A percentile compares a stretch with the other conserved stretches of the same genome.
phyloP scores from a whole-genome alignment of 2,113 vertebrate genomes.

The Chloropsis cyanopogon region DNA sequence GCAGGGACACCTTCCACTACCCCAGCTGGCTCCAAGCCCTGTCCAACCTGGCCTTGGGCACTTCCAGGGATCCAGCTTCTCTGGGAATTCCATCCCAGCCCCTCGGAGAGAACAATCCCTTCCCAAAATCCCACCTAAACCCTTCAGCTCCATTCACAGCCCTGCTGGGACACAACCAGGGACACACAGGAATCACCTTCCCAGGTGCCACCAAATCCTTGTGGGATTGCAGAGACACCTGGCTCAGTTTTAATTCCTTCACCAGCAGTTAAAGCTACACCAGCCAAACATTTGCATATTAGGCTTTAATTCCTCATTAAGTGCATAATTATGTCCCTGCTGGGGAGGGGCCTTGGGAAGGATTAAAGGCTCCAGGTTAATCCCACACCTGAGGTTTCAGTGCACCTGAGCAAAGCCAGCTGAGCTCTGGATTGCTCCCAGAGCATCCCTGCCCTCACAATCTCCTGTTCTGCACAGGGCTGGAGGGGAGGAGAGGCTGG shows the following conservation, averaged over 20 bases:
- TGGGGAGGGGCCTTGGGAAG: neutral
- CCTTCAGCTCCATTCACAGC: neutral
- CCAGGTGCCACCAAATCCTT: neutral
- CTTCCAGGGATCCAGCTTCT: neutral
- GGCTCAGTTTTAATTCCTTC: neutral
- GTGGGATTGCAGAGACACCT: neutral
- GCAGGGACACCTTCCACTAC: neutral
- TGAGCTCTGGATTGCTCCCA: neutral
- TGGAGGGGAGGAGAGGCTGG: neutral
- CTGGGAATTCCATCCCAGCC: neutral
- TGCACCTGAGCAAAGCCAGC: neutral
- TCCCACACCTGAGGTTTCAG: neutral
- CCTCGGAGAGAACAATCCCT: neutral
- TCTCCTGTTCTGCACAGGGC: neutral
- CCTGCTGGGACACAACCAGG: neutral
- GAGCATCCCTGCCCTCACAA: neutral
- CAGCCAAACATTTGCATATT: neutral
- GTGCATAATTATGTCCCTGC: neutral
- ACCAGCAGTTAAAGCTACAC: neutral
- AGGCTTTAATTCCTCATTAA: neutral
- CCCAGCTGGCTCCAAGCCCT: neutral
- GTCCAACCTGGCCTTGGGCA: neutral
- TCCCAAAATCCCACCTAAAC: neutral
- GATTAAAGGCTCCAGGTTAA: neutral
- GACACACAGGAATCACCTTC: neutral